Evolutionary conservation across 2,113 vertebrate species (phyloP), one percentile per base, ranked within the genome.

Genomic region (Ammodytes marinus): DNA sequence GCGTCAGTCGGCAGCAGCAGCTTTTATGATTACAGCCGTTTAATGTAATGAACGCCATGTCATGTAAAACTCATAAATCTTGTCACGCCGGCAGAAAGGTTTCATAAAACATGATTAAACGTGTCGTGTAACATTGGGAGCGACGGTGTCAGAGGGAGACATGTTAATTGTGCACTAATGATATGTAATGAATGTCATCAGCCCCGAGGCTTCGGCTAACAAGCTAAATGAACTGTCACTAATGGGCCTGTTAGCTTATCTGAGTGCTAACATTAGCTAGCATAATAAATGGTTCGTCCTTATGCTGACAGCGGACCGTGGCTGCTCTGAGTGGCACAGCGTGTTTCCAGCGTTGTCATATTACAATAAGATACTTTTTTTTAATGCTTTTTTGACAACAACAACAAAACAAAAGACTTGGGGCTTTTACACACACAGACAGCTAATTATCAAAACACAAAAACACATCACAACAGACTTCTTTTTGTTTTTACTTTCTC

Each of bases 121-220:
- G 90, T 93, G 93, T 94, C 89, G 85, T 82, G 89, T 92, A 94
- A 94, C 93, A 93, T 87, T 85, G 88, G 61, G 83, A 88, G 86
- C 88, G 54, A 50, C 70, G 53, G 83, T 89, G 91, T 92, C 91
- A 88, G 77, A 82, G 79, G 46, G 86, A 91, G 91, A 93, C 92
- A 70, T 90, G 90, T 88, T 93, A 93, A 94, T 93, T 93, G 91
- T 89, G 92, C 89, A 79, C 91, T 92, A 93, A 94, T 93, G 89
- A 92, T 83, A 92, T 89, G 88, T 93, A 93, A 94, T 93, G 91
- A 93, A 93, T 93, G 93, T 93, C 91, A 92, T 93, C 92, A 93
- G 89, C 91, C 91, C 79, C 0, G 80, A 90, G 86, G 91, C 93
- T 90, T 58, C 52, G n/a, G 92, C 92, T 93, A 94, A 94, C 92